A percentile compares a stretch with the other conserved stretches of the same genome.
Evolutionary conservation across 2,797 vertebrate species (phyloP).

Genomic region (Erithacus rubecula): DNA sequence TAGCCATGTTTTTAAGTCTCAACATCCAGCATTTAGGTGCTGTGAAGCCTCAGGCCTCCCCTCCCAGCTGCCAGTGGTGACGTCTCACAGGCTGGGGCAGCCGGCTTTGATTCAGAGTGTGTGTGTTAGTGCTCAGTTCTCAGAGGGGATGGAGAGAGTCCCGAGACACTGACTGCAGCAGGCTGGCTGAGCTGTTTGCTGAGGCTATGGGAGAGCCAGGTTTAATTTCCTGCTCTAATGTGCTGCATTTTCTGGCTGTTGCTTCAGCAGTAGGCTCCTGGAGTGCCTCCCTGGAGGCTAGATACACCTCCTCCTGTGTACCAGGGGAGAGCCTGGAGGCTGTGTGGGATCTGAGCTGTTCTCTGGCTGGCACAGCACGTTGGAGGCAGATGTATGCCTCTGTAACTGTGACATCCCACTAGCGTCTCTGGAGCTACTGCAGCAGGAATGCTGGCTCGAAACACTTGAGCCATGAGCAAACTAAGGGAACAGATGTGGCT

Average conservation of each 20-base stretch:
- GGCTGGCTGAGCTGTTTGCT: background rate
- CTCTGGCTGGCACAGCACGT: background rate
- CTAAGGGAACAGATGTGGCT: background rate
- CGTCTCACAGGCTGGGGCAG: accelerated
- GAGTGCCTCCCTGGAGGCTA: background rate
- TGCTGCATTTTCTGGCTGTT: background rate
- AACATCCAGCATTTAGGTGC: background rate
- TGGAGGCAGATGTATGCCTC: background rate
- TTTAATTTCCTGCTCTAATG: conserved; percentile 2
- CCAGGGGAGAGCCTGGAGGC: background rate
- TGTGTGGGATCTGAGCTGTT: background rate
- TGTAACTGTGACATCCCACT: background rate
- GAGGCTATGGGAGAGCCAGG: background rate
- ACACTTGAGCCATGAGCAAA: background rate
- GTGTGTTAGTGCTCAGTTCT: background rate
- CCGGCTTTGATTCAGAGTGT: background rate
- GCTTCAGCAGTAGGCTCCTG: background rate
- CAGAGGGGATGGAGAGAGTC: background rate
- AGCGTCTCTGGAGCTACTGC: background rate
- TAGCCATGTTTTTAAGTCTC: background rate
- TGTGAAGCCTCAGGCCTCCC: background rate
- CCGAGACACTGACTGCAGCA: background rate
- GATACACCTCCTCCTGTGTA: background rate
- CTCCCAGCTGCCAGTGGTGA: background rate
- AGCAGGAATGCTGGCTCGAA: background rate